phyloP scores from a whole-genome alignment of 2,888 invertebrate genomes.

The Steinernema scapterisci region DNA sequence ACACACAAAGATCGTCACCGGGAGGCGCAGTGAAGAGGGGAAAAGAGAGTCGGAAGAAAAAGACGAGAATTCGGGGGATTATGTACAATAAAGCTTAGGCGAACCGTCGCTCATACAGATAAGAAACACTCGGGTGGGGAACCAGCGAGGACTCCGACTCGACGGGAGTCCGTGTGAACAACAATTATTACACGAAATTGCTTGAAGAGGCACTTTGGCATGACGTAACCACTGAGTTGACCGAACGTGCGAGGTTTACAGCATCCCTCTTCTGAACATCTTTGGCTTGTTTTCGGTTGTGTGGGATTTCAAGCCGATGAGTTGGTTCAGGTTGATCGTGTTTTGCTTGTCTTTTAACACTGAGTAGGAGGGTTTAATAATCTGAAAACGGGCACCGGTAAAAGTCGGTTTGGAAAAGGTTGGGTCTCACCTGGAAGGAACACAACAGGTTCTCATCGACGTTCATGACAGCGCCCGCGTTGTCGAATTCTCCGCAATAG shows the following conservation, averaged over 20 bases:
- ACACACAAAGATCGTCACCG: not conserved
- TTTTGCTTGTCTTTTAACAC: constrained; percentile 47
- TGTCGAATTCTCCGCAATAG: constrained; percentile 73
- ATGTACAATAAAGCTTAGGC: constrained; percentile 32
- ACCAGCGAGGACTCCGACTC: not conserved
- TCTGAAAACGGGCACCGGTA: constrained; percentile 40
- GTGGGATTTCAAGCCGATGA: constrained; percentile 38
- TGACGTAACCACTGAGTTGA: not conserved
- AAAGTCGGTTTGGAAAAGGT: too few species aligned
- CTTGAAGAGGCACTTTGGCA: constrained; percentile 17
- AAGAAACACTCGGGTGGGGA: constrained; percentile 10
- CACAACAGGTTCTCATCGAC: constrained; percentile 64
- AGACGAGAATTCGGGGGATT: constrained; percentile 33
- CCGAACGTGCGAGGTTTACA: constrained; percentile 40
- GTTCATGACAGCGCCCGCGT: constrained; percentile 72
- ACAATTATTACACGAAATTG: constrained; percentile 26
- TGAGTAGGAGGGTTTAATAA: constrained; percentile 54
- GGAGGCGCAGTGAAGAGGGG: constrained; percentile 4
- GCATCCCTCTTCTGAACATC: constrained; percentile 59
- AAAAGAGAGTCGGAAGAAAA: not conserved
- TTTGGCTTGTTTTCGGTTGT: constrained; percentile 54
- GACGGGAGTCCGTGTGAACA: constrained; percentile 1
- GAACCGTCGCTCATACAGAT: not conserved
- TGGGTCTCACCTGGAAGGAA: constrained; percentile 57
- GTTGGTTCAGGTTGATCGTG: constrained; percentile 47